phyloP scores from a whole-genome alignment of 2,888 invertebrate species.

The Chrysomela aeneicollis region DNA sequence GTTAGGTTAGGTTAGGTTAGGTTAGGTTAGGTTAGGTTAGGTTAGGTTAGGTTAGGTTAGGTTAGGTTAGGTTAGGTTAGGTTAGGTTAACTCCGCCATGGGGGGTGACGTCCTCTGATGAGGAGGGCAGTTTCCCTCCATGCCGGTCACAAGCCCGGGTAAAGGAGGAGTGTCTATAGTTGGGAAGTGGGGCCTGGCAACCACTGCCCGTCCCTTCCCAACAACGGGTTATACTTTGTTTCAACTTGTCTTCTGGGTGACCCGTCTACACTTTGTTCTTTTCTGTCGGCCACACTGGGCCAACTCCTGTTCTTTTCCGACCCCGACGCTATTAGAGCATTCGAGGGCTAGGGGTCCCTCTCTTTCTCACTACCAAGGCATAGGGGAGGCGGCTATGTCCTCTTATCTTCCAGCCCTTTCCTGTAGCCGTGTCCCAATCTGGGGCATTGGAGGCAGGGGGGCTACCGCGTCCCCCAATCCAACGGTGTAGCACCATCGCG shows the following conservation, averaged over 20 bases:
- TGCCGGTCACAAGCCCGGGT: too few species aligned
- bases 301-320: not conserved
- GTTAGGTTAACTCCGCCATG: not conserved
- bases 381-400: not conserved
- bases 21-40: too few species aligned
- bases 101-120: not conserved
- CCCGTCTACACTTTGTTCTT: not conserved
- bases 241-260: not conserved
- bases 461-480: constrained; percentile 15
- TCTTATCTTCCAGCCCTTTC: not conserved
- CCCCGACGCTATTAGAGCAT: not conserved
- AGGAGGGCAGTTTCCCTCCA: too few species aligned
- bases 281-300: not conserved
- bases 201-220: too few species aligned
- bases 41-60: too few species aligned
- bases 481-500: constrained; percentile 14
- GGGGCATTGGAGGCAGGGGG: constrained; percentile 1
- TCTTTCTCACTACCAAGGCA: not conserved
- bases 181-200: too few species aligned
- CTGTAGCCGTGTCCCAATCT: not conserved
- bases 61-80: too few species aligned
- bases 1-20: too few species aligned
- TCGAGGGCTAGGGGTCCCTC: not conserved
- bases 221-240: not conserved
- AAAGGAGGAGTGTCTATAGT: too few species aligned